phyloP scores from a whole-genome alignment of 2,113 vertebrate genomes.

The Neolamprologus devosi region DNA sequence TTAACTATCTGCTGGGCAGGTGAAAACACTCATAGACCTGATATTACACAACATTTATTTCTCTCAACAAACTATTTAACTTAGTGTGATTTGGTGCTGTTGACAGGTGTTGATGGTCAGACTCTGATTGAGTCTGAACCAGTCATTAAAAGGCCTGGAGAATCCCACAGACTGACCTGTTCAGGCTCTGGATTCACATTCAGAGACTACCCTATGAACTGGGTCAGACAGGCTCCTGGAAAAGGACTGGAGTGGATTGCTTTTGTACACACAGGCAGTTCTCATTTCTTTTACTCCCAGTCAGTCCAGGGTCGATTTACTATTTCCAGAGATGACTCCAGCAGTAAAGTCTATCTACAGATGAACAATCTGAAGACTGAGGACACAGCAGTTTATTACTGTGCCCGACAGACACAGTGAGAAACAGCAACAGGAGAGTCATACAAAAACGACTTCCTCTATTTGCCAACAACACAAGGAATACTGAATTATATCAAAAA shows the following conservation, averaged over 20 bases:
- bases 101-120: neutral
- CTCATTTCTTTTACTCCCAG: rapidly evolving
- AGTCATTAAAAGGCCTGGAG: neutral
- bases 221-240: neutral
- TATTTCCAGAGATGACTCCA: neutral
- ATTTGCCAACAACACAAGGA: neutral
- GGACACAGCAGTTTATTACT: neutral
- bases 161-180: neutral
- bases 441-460: neutral
- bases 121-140: neutral
- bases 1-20: neutral
- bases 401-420: neutral
- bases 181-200: neutral
- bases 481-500: neutral
- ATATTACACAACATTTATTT: neutral
- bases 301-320: rapidly evolving
- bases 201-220: neutral
- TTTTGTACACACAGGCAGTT: rapidly evolving
- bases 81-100: neutral
- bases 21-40: rapidly evolving
- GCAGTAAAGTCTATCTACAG: neutral
- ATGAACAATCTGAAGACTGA: neutral
- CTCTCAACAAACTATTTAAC: neutral
- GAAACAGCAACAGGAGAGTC: neutral
- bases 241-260: neutral